phyloP scores from a whole-genome alignment of 2,113 vertebrate genomes.

The Hyaena hyaena region DNA sequence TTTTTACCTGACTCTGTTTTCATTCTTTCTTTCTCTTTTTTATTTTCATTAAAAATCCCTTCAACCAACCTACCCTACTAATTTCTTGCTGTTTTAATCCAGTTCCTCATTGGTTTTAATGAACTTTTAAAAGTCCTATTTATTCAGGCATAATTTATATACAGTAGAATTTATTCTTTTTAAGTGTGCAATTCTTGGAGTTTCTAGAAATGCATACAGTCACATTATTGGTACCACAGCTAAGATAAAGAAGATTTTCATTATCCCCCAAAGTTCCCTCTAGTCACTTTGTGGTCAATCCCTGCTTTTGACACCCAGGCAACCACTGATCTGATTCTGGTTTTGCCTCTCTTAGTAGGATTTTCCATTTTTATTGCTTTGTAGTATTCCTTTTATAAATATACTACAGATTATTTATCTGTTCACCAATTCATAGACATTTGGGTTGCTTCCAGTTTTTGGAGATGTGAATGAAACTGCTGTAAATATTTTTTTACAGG shows the following conservation, averaged over 20 bases:
- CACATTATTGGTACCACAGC: neutral
- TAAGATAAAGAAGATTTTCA: neutral
- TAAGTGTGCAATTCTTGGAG: neutral
- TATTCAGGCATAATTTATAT: neutral
- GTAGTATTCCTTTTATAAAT: neutral
- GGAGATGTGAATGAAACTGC: neutral
- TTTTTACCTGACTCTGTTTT: neutral
- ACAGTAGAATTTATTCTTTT: neutral
- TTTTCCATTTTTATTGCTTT: neutral
- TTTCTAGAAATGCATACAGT: neutral
- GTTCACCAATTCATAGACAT: neutral
- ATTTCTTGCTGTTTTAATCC: neutral
- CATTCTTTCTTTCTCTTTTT: neutral
- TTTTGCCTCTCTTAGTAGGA: neutral
- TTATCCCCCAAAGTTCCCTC: neutral
- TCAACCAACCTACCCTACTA: neutral
- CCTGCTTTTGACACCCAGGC: neutral
- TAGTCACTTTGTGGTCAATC: neutral
- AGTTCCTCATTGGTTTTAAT: neutral
- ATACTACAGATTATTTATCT: neutral
- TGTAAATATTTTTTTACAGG: neutral
- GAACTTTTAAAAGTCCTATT: neutral
- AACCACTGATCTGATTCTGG: neutral
- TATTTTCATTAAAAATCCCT: neutral
- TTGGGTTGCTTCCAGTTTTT: neutral